Base-by-base conservation (phyloP, 64 coral and sea anemone species). In the Stichodactyla helianthus region DNA sequence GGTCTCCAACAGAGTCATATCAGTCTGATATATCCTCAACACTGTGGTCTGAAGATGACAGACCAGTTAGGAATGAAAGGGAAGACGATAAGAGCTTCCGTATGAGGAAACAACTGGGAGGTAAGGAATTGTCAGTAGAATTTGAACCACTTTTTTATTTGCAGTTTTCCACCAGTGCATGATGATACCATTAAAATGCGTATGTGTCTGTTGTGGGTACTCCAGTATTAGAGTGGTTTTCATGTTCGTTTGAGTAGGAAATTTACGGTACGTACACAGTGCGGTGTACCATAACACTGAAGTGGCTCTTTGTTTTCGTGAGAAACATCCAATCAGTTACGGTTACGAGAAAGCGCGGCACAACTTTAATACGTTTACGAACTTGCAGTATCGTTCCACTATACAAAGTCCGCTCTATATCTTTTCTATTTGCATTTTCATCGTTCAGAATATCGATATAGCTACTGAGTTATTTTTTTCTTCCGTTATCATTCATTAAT, bases 31-130 rank as follows among this genome's bases (percentile, higher is more conserved):
- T 81, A 81, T 81, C 78, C 17, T 54, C 78, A 20, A 53, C 78
- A n/a, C 15, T 81, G 14, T 81, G 78, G 78, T 81, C 78, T 19
- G 78, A 81, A 81, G 78, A 74, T 12, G 25, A 74, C 10, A 14
- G 22, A 74, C 4, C 26, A 14, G 12, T 11, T 6, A 74, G 18
- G 12, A 20, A 10, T 81, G 52, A 51, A 5, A 81, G 15, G 50
- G 78, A 81, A 20, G 17, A 81, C 0, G 51, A 81, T 52, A 81
- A 52, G 6, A 52, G 52, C 51, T 52, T 51, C 50, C 78, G 19
- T 31, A 31, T 23, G 20, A 81, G n/a, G 26, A 81, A 50, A 51
- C 50, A 53, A 54, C 78, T 44, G 19, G 78, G 50, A 81, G 52
- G 50, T 81, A 81, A 2, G 13, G n/a, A 52, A 20, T 20, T 81